These are phyloP conservation scores for Ormyrus rosae DNA, from an alignment of 2,888 invertebrate species.

Conservation along the genomic window DNA sequence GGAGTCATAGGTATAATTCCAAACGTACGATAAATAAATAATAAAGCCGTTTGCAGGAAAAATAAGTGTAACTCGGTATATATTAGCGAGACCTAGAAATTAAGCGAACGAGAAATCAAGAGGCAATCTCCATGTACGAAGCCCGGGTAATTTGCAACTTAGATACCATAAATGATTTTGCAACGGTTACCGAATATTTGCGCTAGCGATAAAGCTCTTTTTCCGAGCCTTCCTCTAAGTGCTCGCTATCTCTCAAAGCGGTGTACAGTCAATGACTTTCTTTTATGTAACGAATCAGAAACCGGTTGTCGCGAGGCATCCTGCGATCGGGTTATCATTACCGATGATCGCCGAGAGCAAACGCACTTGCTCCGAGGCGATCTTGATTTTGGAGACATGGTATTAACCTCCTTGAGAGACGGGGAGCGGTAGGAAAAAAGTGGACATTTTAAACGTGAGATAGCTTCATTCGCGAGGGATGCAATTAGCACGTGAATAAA, in stretches of 20 bases:
- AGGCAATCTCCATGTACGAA: background rate
- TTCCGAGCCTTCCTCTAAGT: background rate
- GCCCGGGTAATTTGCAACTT: background rate
- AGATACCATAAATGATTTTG: slow-evolving; percentile 1
- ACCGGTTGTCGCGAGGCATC: slow-evolving; percentile 43
- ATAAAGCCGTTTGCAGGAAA: too few species aligned
- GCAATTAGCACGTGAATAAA: background rate
- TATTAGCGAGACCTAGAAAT: slow-evolving; percentile 3
- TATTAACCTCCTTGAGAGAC: background rate
- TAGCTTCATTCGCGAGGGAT: slow-evolving; percentile 9
- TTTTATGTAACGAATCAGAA: slow-evolving; percentile 42
- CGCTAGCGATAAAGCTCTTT: background rate
- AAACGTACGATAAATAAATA: too few species aligned
- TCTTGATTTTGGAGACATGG: slow-evolving; percentile 33
- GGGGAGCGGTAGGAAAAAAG: background rate
- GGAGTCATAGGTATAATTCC: too few species aligned
- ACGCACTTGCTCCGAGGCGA: background rate
- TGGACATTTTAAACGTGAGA: background rate
- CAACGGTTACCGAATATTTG: slow-evolving; percentile 11
- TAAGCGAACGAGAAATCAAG: background rate
- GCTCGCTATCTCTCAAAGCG: too few species aligned
- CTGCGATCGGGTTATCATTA: slow-evolving; percentile 37
- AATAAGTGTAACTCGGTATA: background rate
- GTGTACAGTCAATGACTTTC: slow-evolving; percentile 27
- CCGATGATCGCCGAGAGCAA: slow-evolving; percentile 27